Evolutionary conservation across 2,797 vertebrate species (phyloP).

Genomic region (Pseudochaenichthys georgianus): DNA sequence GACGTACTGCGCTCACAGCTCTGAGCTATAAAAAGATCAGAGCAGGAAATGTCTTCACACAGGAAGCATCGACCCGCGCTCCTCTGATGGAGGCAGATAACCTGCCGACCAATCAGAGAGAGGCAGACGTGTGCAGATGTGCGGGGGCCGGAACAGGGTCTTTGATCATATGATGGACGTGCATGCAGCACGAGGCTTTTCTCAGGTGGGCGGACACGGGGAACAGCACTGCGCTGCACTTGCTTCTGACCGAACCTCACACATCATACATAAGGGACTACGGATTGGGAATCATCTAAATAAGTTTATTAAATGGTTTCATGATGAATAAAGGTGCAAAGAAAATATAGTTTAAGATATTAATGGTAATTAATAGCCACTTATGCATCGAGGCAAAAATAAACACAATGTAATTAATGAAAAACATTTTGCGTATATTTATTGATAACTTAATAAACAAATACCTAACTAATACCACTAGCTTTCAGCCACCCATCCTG

Average conservation of each 20-base stretch:
- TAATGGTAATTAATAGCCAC: neutral
- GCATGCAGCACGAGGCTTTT: neutral
- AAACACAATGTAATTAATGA: no score
- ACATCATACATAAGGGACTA: neutral
- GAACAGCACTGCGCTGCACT: neutral
- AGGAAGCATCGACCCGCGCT: conserved; percentile 41
- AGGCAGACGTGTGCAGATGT: conserved; percentile 21
- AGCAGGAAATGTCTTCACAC: conserved; percentile 66
- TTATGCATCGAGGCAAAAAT: no score
- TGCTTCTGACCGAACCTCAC: neutral
- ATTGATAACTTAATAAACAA: neutral
- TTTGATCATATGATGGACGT: neutral
- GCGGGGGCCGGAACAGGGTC: neutral
- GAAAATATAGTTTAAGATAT: no score
- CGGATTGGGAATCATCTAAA: neutral
- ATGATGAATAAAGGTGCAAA: no score
- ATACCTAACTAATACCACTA: no score
- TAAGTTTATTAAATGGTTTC: neutral
- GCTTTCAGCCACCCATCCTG: accelerated
- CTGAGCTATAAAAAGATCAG: conserved; percentile 68
- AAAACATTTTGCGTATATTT: neutral
- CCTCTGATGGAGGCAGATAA: conserved; percentile 40
- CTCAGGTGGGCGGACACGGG: no score
- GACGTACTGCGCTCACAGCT: conserved; percentile 61
- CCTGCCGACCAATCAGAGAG: conserved; percentile 13